A percentile compares a stretch with the other conserved stretches of the same genome.
These are phyloP conservation scores for Odontocolon sp. DNA, from an alignment of 2,888 invertebrate genomes.

Conservation along the genomic window DNA sequence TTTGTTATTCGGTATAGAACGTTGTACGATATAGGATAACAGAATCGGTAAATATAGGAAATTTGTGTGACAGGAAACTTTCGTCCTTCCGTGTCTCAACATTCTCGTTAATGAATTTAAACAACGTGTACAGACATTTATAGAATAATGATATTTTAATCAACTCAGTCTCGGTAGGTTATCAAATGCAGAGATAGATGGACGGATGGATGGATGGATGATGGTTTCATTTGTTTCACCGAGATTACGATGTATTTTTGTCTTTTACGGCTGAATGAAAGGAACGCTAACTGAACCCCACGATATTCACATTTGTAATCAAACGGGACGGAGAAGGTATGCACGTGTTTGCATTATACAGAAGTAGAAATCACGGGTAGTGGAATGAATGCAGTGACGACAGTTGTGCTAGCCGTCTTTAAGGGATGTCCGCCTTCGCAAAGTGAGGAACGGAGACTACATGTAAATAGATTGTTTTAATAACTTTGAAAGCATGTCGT, in stretches of 20 bases:
- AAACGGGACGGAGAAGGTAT: conserved; percentile 31
- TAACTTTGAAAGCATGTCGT: conserved; percentile 67
- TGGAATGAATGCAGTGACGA: conserved; percentile 1
- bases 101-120: conserved; percentile 36
- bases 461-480: conserved; percentile 72
- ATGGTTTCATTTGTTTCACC: conserved; percentile 8
- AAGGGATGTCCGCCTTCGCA: conserved; percentile 26
- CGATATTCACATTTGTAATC: conserved; percentile 37
- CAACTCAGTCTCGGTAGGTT: conserved; percentile 22
- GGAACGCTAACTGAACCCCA: conserved; percentile 1
- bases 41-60: background rate
- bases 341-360: conserved; percentile 11
- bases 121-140: conserved; percentile 13
- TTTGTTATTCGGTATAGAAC: conserved; percentile 27
- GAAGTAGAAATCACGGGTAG: background rate
- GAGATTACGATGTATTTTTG: background rate
- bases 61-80: background rate
- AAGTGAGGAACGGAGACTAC: conserved; percentile 39
- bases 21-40: background rate
- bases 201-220: too few species aligned
- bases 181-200: too few species aligned
- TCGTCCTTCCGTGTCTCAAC: background rate
- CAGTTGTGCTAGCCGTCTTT: conserved; percentile 13
- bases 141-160: conserved; percentile 42
- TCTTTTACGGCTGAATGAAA: conserved; percentile 1